Evolutionary conservation across 2,888 invertebrate genomes (phyloP).

Genomic region (Troides oblongomaculatus): DNA sequence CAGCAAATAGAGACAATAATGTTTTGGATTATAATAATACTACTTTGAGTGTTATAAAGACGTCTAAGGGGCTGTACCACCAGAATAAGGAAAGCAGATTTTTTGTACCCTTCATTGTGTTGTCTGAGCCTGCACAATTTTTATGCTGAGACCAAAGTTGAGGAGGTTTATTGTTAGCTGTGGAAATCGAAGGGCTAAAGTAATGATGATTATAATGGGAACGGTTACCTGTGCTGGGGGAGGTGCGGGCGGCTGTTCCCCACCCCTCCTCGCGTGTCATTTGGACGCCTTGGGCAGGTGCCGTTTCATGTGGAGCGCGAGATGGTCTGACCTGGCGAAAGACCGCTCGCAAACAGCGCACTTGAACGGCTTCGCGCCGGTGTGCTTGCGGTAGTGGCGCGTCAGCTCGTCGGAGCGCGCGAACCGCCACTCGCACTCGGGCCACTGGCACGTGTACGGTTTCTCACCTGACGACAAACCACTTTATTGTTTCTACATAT

Average conservation of each 20-base stretch:
- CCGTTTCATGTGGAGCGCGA: constrained; percentile 97
- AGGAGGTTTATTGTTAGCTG: too few relatives aligned
- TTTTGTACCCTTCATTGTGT: too few relatives aligned
- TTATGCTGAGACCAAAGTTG: too few relatives aligned
- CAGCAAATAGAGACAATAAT: too few relatives aligned
- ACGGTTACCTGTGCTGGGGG: constrained; percentile 57
- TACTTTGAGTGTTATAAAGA: too few relatives aligned
- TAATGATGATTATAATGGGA: too few relatives aligned
- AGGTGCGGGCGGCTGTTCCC: constrained; percentile 65
- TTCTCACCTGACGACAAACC: constrained; percentile 88
- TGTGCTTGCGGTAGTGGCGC: constrained; percentile 97
- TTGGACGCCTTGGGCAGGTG: constrained; percentile 94
- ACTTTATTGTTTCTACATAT: too few relatives aligned
- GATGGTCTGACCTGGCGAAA: constrained; percentile 96
- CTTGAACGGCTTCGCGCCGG: constrained; percentile 98
- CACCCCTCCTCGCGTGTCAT: constrained; percentile 79
- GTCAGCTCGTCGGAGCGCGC: constrained; percentile 97
- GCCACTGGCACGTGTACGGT: constrained; percentile 98
- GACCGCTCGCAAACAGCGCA: constrained; percentile 97
- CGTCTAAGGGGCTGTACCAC: too few relatives aligned
- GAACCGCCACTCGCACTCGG: constrained; percentile 98
- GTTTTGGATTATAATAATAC: too few relatives aligned
- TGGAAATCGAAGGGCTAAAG: too few relatives aligned
- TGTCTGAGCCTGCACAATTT: too few relatives aligned
- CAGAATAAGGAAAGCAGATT: too few relatives aligned